Base-by-base conservation (phyloP, 2,113 vertebrate species). In the Hucho hucho region DNA sequence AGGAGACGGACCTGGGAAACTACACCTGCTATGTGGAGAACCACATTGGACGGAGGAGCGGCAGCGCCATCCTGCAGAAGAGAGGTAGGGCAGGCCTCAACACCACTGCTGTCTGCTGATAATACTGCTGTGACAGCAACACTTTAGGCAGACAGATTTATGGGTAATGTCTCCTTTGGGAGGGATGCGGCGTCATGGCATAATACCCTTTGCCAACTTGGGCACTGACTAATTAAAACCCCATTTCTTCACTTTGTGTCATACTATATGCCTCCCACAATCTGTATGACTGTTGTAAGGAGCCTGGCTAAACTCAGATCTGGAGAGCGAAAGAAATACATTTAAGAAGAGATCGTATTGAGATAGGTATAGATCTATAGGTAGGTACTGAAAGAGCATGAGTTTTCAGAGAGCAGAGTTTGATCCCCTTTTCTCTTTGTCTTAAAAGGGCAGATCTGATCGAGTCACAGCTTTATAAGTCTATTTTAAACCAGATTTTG, bases 21-120 rank as follows among this genome's bases (percentile, higher is more conserved):
- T 99, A 98, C 72, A 98, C 96, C 0, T 99, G 97, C 75, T 95
- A 96, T 0, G 95, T 98, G 73, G 97, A 98, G 87, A 99, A 98
- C 91, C 93, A 95, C 86, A 98, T 96, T 0, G 97, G 97, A 59
- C 90, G 88, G 68, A 94, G 93, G 64, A 94, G 96, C 0, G 95
- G 95, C 43, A 98, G 96, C 7, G 90, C 95, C 46, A 89, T 98
- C n/a, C 93, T 99, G 72, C 95, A 95, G 77, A 98, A 97, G 84
- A 97, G 94, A 92, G 97, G 97, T 98, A 93, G 72, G 73, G 67
- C 1, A 43, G 37, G 20, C 24, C 49, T 22, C 67, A 69, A 46
- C n/a, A 68, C 13, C 16, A 29, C 13, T 0, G 64, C 28, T 16
- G 64, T 43, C 28, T 65, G 26, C 25, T 16, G 26, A 67, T 4